phyloP scores from a whole-genome alignment of 2,797 vertebrate species.

The Halcyon smyrnensis region DNA sequence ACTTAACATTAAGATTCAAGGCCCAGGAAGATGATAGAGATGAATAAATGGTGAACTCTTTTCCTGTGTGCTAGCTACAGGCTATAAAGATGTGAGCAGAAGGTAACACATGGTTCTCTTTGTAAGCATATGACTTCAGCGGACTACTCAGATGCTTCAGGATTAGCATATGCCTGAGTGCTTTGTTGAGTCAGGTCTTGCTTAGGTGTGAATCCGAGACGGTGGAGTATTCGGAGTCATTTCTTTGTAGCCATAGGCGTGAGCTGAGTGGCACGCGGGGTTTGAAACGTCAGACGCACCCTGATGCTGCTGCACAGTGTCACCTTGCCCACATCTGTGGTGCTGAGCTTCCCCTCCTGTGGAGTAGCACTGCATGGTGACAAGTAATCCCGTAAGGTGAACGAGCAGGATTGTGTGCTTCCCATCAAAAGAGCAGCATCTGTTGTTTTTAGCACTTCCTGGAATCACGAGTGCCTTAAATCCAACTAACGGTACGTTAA shows the following conservation, averaged over 20 bases:
- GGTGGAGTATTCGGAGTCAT: rapidly evolving
- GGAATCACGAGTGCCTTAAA: conserved; percentile 20
- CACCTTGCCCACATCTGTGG: neutral
- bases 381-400: conserved; percentile 46
- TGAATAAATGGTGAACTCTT: rapidly evolving
- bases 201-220: neutral
- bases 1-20: neutral
- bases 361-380: neutral
- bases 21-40: neutral
- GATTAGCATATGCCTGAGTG: neutral
- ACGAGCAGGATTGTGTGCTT: conserved; percentile 15
- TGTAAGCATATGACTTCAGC: rapidly evolving
- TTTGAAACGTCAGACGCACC: neutral
- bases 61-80: neutral
- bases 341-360: neutral
- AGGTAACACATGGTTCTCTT: neutral
- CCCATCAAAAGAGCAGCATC: conserved; percentile 59
- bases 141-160: neutral
- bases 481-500: conserved; percentile 50
- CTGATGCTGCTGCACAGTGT: neutral
- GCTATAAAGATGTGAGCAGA: neutral
- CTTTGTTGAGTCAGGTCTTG: neutral
- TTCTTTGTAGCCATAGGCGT: neutral
- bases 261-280: neutral
- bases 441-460: conserved; percentile 65